phyloP scores from a whole-genome alignment of 2,113 vertebrate genomes.

The Myocastor coypus region DNA sequence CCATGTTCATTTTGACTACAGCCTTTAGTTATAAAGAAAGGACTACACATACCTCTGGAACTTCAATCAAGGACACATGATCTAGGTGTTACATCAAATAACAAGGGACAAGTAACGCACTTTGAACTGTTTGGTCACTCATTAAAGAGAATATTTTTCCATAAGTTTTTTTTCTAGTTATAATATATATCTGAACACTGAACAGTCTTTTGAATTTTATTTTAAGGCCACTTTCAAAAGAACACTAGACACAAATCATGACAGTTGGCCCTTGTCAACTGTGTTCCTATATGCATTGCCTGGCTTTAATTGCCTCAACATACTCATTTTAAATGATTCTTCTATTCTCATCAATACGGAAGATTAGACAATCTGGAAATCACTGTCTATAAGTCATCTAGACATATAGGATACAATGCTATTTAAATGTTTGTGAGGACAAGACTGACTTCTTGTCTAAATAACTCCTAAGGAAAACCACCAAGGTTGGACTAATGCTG shows the following conservation, averaged over 20 bases:
- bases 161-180: background rate
- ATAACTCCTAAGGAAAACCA: background rate
- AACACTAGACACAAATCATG: background rate
- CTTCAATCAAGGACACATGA: background rate
- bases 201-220: conserved; percentile 23
- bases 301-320: conserved; percentile 43
- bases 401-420: background rate
- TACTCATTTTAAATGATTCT: background rate
- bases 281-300: background rate
- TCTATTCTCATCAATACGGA: background rate
- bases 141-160: background rate
- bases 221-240: conserved; percentile 40
- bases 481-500: background rate
- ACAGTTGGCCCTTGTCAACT: background rate
- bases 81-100: background rate
- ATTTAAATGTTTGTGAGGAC: conserved; percentile 43
- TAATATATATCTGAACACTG: background rate
- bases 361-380: background rate
- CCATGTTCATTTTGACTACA: background rate
- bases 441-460: conserved; percentile 19
- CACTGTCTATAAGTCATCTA: background rate
- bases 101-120: background rate
- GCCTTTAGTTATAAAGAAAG: background rate
- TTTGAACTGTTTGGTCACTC: background rate
- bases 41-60: background rate